A percentile compares a stretch with the other conserved stretches of the same genome.
Conservation (phyloP, 2,888 invertebrate species). For the Napeogenes sylphis region DNA sequence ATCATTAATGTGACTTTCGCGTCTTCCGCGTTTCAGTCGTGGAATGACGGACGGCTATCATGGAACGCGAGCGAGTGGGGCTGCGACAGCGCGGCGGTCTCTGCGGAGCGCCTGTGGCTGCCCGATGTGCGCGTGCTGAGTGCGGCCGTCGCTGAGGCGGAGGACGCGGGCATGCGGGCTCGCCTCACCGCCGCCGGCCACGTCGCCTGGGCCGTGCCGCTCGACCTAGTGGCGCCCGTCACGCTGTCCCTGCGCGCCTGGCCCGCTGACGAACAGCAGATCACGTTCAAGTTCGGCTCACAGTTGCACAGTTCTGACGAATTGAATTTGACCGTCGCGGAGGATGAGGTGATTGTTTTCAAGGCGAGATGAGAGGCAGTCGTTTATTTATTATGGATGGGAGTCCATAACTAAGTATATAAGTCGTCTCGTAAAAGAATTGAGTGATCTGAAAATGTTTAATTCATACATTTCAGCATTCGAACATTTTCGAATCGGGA, state of each 20-base stretch:
- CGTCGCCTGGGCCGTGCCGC: constrained; percentile 60
- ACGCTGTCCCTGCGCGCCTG: constrained; percentile 76
- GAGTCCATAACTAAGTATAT: too few species aligned
- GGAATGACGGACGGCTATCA: constrained; percentile 84
- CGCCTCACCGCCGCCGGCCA: constrained; percentile 81
- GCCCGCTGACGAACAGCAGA: constrained; percentile 86
- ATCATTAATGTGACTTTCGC: too few species aligned
- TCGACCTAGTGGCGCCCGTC: constrained; percentile 55
- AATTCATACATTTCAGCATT: constrained; percentile 11
- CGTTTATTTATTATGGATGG: neutral
- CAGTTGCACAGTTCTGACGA: constrained; percentile 82
- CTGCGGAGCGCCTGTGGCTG: constrained; percentile 86
- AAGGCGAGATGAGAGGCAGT: neutral
- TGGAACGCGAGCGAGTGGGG: constrained; percentile 84
- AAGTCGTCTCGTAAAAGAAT: too few species aligned
- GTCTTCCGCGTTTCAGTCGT: constrained; percentile 70
- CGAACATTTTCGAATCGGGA: constrained; percentile 51
- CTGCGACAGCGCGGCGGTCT: constrained; percentile 77
- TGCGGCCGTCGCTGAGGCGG: constrained; percentile 78
- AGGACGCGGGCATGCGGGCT: constrained; percentile 81
- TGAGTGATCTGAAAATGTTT: neutral
- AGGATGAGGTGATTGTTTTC: constrained; percentile 39
- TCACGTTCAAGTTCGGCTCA: constrained; percentile 83
- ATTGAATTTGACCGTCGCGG: constrained; percentile 57
- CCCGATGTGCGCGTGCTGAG: constrained; percentile 86